Evolutionary conservation across 2,113 vertebrate genomes (phyloP).

Genomic region (Gulo gulo): DNA sequence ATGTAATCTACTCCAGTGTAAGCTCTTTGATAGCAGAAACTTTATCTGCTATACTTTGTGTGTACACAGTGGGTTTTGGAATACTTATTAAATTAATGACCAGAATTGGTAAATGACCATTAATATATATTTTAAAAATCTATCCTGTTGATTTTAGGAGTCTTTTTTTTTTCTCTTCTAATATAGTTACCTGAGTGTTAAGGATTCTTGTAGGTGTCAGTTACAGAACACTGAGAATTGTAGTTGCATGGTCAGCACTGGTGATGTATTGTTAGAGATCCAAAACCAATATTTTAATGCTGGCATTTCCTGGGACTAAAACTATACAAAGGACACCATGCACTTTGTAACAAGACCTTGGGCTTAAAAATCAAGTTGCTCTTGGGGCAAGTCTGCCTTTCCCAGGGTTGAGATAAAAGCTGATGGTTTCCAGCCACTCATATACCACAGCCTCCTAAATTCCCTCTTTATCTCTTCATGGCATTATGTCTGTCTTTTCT

Average conservation of each 20-base stretch:
- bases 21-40: not conserved
- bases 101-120: not conserved
- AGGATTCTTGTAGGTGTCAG: not conserved
- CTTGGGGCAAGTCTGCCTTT: not conserved
- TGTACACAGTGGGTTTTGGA: not conserved
- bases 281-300: not conserved
- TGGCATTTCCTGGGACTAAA: not conserved
- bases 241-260: not conserved
- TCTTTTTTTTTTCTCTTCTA: not conserved
- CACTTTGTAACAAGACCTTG: not conserved
- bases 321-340: not conserved
- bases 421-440: not conserved
- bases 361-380: not conserved
- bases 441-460: not conserved
- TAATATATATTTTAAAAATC: not conserved
- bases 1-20: not conserved
- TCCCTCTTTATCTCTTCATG: not conserved
- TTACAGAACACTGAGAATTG: not conserved
- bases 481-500: not conserved
- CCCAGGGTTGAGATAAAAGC: not conserved
- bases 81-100: conserved; percentile 14
- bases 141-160: not conserved
- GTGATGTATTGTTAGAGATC: not conserved
- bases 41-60: not conserved
- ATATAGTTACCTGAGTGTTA: not conserved